Conservation (phyloP, 1,140 invertebrate species). For the Drosophila kohkoa region DNA sequence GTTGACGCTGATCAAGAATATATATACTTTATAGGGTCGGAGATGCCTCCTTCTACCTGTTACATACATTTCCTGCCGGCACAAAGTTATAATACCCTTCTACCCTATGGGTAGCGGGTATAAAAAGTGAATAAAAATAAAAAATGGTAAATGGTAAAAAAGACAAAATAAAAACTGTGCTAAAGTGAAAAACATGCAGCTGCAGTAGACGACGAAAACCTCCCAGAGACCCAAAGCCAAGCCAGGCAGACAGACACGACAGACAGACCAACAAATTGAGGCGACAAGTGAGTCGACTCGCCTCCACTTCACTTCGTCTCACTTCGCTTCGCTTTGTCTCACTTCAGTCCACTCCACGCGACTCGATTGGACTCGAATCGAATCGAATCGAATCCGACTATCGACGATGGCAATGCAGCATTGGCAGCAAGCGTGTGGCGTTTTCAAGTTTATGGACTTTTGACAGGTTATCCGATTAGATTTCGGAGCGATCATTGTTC, state of each 20-base stretch:
- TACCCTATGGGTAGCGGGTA: too few species aligned
- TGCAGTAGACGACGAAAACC: slow-evolving; percentile 8
- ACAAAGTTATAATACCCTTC: too few species aligned
- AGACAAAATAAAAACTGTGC: slow-evolving; percentile 30
- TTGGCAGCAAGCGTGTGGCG: slow-evolving; percentile 7
- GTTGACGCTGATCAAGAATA: too few species aligned
- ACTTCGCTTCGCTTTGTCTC: too few species aligned
- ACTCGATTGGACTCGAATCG: too few species aligned
- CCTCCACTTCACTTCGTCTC: not conserved
- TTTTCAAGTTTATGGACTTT: slow-evolving; percentile 53
- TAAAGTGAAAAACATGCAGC: slow-evolving; percentile 46
- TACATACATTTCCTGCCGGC: too few species aligned
- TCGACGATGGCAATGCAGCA: slow-evolving; percentile 2
- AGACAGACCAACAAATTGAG: not conserved
- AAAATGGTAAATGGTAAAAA: too few species aligned
- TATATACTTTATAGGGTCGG: too few species aligned
- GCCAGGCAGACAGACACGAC: not conserved
- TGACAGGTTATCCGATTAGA: slow-evolving; percentile 42
- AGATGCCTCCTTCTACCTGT: too few species aligned
- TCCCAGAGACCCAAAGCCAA: not conserved
- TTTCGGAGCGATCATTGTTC: slow-evolving; percentile 22
- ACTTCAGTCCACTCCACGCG: too few species aligned
- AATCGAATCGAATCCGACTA: too few species aligned
- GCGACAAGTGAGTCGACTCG: not conserved
- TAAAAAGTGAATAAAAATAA: too few species aligned